Percentiles rank a stretch among this genome's conserved stretches.
Evolutionary conservation across 2,888 invertebrate species (phyloP).

Genomic region (Cheiracanthium punctorium): DNA sequence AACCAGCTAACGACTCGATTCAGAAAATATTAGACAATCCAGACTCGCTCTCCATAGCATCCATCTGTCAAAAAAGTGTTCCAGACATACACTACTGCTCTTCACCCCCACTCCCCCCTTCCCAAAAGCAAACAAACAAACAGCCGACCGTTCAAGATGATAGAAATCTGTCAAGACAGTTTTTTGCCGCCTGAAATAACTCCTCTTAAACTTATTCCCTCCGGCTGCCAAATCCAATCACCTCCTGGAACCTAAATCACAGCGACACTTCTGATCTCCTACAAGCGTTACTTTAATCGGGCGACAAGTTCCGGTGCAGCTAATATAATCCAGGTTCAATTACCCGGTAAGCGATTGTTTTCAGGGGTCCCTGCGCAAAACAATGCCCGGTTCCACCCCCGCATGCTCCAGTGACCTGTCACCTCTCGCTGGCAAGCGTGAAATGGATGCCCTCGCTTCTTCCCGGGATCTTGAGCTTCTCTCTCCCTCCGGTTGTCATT

Average conservation of each 20-base stretch:
- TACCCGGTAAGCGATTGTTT: constrained; percentile 63
- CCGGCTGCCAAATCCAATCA: too few relatives aligned
- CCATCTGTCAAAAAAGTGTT: too few relatives aligned
- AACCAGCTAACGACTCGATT: too few relatives aligned
- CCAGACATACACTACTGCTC: too few relatives aligned
- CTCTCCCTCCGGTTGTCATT: not conserved
- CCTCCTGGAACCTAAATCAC: not conserved
- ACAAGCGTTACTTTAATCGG: not conserved
- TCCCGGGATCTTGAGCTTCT: constrained; percentile 42
- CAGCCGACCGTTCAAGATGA: not conserved
- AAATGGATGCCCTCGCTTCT: constrained; percentile 41
- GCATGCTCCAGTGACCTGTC: constrained; percentile 62
- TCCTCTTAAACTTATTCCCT: not conserved
- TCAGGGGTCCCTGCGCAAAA: constrained; percentile 1
- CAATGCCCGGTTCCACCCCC: not conserved
- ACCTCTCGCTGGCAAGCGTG: constrained; percentile 50
- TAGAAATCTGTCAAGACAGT: not conserved
- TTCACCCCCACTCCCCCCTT: too few relatives aligned
- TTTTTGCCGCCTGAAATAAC: not conserved
- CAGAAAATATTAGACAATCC: too few relatives aligned
- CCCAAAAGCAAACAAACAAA: too few relatives aligned
- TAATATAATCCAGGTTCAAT: constrained; percentile 58
- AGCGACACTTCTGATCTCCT: not conserved
- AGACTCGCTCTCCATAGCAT: too few relatives aligned
- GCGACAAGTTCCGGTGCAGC: constrained; percentile 11